Percentiles rank a stretch among this genome's conserved stretches.
Evolutionary conservation across 2,113 vertebrate genomes (phyloP).

Genomic region (Ameiurus melas): DNA sequence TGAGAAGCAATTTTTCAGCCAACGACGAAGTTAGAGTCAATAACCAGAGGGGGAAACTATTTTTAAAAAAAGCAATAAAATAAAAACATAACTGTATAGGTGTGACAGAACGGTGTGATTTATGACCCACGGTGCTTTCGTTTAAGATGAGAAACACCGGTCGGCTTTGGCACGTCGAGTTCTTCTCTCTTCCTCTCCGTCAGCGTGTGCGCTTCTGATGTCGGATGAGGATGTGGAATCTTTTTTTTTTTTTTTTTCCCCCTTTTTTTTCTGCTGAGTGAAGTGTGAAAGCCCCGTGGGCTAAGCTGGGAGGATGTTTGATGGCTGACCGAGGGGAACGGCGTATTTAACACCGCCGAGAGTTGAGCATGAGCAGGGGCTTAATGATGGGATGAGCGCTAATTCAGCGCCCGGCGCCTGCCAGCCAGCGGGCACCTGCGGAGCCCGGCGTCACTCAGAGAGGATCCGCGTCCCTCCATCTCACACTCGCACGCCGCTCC

Average conservation of each 20-base stretch:
- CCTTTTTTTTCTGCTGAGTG: neutral
- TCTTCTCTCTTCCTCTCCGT: conserved; percentile 5
- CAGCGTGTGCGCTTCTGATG: conserved; percentile 16
- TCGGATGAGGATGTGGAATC: conserved; percentile 26
- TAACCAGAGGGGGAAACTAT: conserved; percentile 17
- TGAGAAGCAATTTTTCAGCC: conserved; percentile 18
- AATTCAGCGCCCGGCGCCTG: conserved; percentile 41
- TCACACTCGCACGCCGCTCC: conserved; percentile 20
- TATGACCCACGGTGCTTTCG: conserved; percentile 22
- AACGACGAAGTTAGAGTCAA: conserved; percentile 11
- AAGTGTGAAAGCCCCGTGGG: conserved; percentile 45
- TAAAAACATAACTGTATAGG: conserved; percentile 15
- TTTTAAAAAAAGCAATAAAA: neutral
- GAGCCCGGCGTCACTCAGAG: conserved; percentile 47
- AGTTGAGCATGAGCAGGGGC: conserved; percentile 46
- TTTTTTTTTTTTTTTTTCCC: neutral
- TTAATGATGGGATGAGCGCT: conserved; percentile 51
- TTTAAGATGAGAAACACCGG: neutral
- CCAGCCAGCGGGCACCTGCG: conserved; percentile 46
- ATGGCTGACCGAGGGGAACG: conserved; percentile 44
- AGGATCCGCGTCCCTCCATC: conserved; percentile 13
- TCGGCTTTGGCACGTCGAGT: neutral
- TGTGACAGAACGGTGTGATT: conserved; percentile 12
- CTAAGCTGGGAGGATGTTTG: conserved; percentile 39
- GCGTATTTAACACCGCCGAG: conserved; percentile 49